These are phyloP conservation scores for Drosophila aldrichi DNA, from an alignment of 2,888 invertebrate species.

Conservation along the genomic window DNA sequence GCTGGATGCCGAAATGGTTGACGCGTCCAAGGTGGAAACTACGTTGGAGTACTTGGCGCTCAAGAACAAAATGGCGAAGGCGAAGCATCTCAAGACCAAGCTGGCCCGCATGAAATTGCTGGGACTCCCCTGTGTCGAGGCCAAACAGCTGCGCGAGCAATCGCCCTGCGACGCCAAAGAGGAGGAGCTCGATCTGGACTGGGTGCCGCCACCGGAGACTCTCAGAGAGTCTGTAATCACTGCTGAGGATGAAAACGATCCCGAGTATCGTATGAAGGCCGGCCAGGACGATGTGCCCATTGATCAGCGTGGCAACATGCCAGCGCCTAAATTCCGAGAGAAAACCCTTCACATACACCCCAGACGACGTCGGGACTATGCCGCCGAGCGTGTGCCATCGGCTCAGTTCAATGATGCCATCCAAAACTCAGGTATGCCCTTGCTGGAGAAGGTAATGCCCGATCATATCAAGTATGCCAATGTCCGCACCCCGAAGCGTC, in stretches of 20 bases:
- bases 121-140: conserved; percentile 72
- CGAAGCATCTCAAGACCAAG: conserved; percentile 57
- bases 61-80: conserved; percentile 56
- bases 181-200: conserved; percentile 71
- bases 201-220: conserved; percentile 77
- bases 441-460: conserved; percentile 64
- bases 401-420: conserved; percentile 68
- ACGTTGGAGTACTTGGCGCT: conserved; percentile 76
- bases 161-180: conserved; percentile 69
- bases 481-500: conserved; percentile 67
- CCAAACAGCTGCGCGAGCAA: conserved; percentile 58
- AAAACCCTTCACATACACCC: conserved; percentile 81
- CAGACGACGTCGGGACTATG: conserved; percentile 75
- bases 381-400: conserved; percentile 69
- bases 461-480: conserved; percentile 72
- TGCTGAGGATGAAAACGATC: background rate
- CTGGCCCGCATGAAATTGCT: conserved; percentile 70
- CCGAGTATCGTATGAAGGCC: conserved; percentile 26
- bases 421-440: conserved; percentile 56
- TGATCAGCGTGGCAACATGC: conserved; percentile 80
- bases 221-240: background rate
- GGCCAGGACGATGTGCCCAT: conserved; percentile 39
- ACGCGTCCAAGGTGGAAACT: conserved; percentile 55
- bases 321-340: conserved; percentile 81
- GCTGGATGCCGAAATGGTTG: conserved; percentile 40